Percentiles rank a stretch among this genome's conserved stretches.
Conservation (phyloP, 2,113 vertebrate species). For the Tragulus kanchil region DNA sequence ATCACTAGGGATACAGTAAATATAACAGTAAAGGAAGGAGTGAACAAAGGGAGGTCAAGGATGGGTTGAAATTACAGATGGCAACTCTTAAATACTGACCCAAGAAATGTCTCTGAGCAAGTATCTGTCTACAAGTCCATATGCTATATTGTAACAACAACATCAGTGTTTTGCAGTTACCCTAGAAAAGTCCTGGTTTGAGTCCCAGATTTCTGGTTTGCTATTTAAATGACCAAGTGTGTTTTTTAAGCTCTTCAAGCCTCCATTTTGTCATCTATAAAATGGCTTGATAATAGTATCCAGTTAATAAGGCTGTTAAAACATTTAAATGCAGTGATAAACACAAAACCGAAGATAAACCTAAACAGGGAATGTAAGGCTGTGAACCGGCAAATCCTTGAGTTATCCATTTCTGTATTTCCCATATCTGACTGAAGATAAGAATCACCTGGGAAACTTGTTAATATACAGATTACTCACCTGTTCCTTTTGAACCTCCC, state of each 20-base stretch:
- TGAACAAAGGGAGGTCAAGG: neutral
- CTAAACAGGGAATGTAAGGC: neutral
- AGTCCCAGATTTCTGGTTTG: neutral
- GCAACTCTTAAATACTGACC: neutral
- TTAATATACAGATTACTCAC: neutral
- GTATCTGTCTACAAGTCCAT: neutral
- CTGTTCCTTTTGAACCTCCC: neutral
- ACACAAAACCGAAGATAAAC: neutral
- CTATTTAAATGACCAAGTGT: neutral
- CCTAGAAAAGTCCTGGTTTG: neutral
- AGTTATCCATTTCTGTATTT: neutral
- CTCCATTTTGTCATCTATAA: neutral
- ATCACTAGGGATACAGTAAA: neutral
- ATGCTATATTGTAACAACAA: neutral
- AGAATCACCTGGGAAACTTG: neutral
- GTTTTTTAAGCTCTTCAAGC: neutral
- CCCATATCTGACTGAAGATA: neutral
- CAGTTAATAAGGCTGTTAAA: neutral
- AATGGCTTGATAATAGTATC: neutral
- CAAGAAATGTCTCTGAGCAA: neutral
- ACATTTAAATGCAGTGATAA: neutral
- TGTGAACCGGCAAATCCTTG: neutral
- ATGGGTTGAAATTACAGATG: neutral
- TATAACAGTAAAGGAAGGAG: neutral
- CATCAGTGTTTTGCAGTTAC: neutral